These are phyloP conservation scores for Lithosia quadra DNA, from an alignment of 2,888 invertebrate genomes.

Conservation along the genomic window DNA sequence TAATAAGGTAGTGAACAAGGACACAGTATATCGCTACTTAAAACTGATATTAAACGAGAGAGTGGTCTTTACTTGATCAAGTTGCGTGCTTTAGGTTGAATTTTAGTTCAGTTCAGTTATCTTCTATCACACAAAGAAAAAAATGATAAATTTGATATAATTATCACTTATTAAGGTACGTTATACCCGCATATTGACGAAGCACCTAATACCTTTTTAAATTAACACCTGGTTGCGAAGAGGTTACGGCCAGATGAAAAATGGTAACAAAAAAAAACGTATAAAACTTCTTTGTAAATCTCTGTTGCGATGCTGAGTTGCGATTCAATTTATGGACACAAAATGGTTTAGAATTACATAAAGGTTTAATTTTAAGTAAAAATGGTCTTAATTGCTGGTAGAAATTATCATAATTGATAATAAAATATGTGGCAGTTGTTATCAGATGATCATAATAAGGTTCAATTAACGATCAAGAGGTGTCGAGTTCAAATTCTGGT, in stretches of 20 bases:
- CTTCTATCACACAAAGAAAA: neutral
- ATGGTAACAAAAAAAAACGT: neutral
- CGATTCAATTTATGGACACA: neutral
- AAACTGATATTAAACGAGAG: too few species aligned
- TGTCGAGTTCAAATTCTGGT: too few species aligned
- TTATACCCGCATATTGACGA: neutral
- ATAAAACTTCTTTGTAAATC: neutral
- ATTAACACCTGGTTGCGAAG: conserved; percentile 2
- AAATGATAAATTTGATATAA: neutral
- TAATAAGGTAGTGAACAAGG: too few species aligned
- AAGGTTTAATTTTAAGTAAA: too few species aligned
- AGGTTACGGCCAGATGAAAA: neutral
- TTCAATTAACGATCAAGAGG: too few species aligned
- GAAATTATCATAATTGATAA: neutral
- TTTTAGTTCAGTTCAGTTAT: neutral
- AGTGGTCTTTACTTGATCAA: too few species aligned
- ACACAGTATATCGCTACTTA: too few species aligned
- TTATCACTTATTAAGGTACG: conserved; percentile 1
- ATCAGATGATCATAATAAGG: too few species aligned
- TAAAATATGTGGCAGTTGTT: too few species aligned
- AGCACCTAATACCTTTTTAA: neutral
- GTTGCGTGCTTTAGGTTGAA: too few species aligned
- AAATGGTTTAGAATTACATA: too few species aligned
- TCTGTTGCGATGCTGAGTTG: neutral
- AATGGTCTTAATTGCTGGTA: neutral